Evolutionary conservation across 2,113 vertebrate genomes (phyloP).

Genomic region (Passer domesticus): DNA sequence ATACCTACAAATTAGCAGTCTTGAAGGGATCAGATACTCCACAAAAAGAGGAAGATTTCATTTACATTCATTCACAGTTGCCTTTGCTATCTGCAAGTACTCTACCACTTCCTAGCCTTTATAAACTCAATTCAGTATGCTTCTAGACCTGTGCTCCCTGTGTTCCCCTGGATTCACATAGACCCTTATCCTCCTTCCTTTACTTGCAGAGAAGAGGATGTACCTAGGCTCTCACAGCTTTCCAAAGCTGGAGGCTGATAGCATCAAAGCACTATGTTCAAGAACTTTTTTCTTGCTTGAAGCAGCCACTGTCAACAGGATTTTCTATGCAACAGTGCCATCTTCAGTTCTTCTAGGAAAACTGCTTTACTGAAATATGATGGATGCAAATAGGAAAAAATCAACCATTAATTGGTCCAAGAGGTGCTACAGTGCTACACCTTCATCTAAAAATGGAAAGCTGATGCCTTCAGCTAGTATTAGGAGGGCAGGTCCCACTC

Average conservation of each 20-base stretch:
- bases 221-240: rapidly evolving
- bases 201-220: background rate
- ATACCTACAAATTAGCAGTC: background rate
- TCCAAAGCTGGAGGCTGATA: background rate
- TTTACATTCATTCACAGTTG: background rate
- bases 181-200: background rate
- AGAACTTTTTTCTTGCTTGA: background rate
- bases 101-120: background rate
- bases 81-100: background rate
- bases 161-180: background rate
- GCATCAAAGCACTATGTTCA: background rate
- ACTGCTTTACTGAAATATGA: background rate
- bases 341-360: background rate
- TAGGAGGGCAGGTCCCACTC: background rate
- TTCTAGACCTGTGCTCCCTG: background rate
- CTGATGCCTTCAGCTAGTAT: background rate
- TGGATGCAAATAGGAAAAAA: background rate
- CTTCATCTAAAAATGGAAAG: background rate
- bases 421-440: rapidly evolving
- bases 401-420: background rate
- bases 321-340: background rate
- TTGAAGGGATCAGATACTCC: background rate
- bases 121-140: background rate
- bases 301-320: rapidly evolving
- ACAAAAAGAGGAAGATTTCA: background rate